Evolutionary conservation across 2,113 vertebrate genomes (phyloP).

Genomic region (Petroica traversi): DNA sequence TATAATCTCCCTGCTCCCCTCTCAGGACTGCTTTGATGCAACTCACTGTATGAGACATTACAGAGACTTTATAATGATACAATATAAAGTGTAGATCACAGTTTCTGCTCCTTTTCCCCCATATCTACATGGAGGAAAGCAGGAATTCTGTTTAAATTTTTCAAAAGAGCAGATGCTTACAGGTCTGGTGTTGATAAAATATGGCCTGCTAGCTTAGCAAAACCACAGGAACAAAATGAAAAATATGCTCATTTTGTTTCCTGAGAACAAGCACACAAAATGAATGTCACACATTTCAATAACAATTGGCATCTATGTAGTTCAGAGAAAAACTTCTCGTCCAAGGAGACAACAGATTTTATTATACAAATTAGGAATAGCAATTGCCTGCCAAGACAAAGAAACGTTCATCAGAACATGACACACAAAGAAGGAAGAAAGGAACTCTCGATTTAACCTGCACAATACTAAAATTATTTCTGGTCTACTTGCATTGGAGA

Average conservation of each 20-base stretch:
- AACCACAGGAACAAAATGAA: conserved; percentile 9
- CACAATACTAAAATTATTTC: background rate
- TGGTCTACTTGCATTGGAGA: fast-evolving
- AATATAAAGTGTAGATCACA: background rate
- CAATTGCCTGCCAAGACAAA: background rate
- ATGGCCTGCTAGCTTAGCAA: conserved; percentile 9
- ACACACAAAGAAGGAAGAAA: background rate
- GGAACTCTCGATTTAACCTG: background rate
- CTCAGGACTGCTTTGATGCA: background rate
- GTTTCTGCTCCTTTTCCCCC: background rate
- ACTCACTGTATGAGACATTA: background rate
- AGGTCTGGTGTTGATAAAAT: background rate
- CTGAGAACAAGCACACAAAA: conserved; percentile 41
- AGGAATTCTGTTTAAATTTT: background rate
- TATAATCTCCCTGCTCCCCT: background rate
- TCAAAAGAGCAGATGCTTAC: background rate
- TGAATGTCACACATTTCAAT: conserved; percentile 3
- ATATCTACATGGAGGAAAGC: background rate
- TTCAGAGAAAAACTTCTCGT: conserved; percentile 36
- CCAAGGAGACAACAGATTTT: conserved; percentile 40
- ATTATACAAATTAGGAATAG: conserved; percentile 30
- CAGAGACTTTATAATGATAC: background rate
- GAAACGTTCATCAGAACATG: background rate
- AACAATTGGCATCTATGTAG: background rate
- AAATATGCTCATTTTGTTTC: conserved; percentile 30